These are phyloP conservation scores for Dinoponera quadriceps DNA, from an alignment of 1,140 invertebrate genomes.

Conservation along the genomic window DNA sequence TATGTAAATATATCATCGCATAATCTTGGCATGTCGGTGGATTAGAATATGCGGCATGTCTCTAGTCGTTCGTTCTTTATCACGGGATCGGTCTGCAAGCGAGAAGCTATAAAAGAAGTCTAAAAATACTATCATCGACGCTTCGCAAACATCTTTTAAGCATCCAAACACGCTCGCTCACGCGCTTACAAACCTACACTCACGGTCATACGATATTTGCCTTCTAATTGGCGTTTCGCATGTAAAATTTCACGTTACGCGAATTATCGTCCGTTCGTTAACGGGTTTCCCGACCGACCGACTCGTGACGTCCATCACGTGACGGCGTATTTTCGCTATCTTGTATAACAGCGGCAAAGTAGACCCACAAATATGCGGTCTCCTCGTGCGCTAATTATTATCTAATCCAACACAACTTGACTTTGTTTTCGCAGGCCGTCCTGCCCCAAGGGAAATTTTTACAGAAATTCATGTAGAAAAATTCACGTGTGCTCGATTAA, in stretches of 20 bases:
- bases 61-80: neutral
- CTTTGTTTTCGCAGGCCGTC: too few species aligned
- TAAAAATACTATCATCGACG: constrained; percentile 15
- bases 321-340: neutral
- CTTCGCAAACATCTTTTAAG: neutral
- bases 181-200: too few species aligned
- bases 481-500: neutral
- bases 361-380: neutral
- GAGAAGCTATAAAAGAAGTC: constrained; percentile 1
- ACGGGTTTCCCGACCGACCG: constrained; percentile 32
- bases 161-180: too few species aligned
- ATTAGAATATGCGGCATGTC: too few species aligned
- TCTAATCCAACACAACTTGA: neutral
- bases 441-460: too few species aligned
- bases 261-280: neutral
- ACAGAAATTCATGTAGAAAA: too few species aligned
- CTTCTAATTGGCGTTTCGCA: neutral
- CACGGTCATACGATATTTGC: neutral
- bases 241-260: constrained; percentile 24
- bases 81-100: neutral
- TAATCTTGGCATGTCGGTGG: too few species aligned
- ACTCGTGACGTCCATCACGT: neutral
- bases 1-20: too few species aligned
- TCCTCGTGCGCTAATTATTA: neutral
- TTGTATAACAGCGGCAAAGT: constrained; percentile 8